Evolutionary conservation across 35 echinoderm and acorn worm genomes (phyloP).

Genomic region (Apostichopus californicus): DNA sequence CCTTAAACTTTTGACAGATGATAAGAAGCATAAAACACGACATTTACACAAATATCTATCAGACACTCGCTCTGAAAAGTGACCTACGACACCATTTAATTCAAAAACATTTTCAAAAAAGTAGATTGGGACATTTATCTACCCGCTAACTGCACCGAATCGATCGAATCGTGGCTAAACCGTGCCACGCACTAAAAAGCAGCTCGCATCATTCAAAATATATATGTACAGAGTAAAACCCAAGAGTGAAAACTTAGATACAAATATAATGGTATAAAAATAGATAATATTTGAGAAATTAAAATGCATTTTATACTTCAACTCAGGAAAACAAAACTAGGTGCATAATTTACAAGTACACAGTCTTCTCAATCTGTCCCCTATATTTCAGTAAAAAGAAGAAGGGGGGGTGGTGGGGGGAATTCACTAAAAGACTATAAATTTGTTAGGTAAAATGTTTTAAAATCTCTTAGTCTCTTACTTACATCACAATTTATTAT

Average conservation of each 20-base stretch:
- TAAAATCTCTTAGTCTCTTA: too few relatives aligned
- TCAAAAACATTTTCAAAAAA: background rate
- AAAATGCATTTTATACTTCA: slow-evolving; percentile 30
- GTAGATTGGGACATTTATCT: too few relatives aligned
- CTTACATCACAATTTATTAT: too few relatives aligned
- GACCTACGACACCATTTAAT: background rate
- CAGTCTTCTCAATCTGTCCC: background rate
- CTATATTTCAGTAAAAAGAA: slow-evolving; percentile 14
- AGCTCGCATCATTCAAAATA: background rate
- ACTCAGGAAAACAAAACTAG: slow-evolving; percentile 30
- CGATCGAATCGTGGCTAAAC: background rate
- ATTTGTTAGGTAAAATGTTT: too few relatives aligned
- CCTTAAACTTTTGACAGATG: too few relatives aligned
- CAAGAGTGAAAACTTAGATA: slow-evolving; percentile 45
- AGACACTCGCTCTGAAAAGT: background rate
- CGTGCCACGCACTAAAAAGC: background rate
- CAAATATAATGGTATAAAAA: slow-evolving; percentile 43
- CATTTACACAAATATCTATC: background rate
- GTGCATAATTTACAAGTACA: slow-evolving; percentile 18
- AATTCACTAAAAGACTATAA: too few relatives aligned
- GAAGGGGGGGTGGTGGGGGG: background rate
- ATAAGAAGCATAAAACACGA: too few relatives aligned
- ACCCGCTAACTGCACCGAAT: background rate
- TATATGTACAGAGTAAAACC: slow-evolving; percentile 25
- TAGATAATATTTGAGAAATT: slow-evolving; percentile 33